These are phyloP conservation scores for Tribolium madens DNA, from an alignment of 1,140 invertebrate species.

Conservation along the genomic window DNA sequence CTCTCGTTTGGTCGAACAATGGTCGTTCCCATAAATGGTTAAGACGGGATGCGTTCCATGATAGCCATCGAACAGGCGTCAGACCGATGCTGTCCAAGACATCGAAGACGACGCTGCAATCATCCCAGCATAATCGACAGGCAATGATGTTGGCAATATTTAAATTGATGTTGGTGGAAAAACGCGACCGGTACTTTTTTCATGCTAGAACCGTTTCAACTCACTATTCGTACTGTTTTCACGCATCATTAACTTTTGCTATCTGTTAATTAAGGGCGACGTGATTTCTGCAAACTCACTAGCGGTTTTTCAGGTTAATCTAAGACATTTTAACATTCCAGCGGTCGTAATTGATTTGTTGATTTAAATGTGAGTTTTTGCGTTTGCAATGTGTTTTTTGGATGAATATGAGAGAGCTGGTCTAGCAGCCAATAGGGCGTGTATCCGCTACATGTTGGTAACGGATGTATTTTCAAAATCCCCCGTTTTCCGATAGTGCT, in stretches of 20 bases:
- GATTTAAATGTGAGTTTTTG: background rate
- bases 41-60: slow-evolving; percentile 28
- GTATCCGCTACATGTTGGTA: slow-evolving; percentile 36
- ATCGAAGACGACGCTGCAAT: slow-evolving; percentile 34
- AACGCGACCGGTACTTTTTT: slow-evolving; percentile 25
- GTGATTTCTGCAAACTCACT: slow-evolving; percentile 13
- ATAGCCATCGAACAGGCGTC: slow-evolving; percentile 34
- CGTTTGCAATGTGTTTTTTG: background rate
- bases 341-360: background rate
- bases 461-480: slow-evolving; percentile 45
- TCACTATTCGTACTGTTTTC: slow-evolving; percentile 22
- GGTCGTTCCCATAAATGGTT: slow-evolving; percentile 31
- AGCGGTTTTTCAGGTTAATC: background rate
- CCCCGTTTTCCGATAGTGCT: slow-evolving; percentile 45
- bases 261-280: slow-evolving; percentile 34
- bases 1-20: slow-evolving; percentile 31
- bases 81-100: slow-evolving; percentile 21
- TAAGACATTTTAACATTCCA: background rate
- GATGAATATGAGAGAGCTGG: background rate
- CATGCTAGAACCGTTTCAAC: background rate
- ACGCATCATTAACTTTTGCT: slow-evolving; percentile 7
- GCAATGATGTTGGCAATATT: slow-evolving; percentile 37
- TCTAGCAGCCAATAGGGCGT: slow-evolving; percentile 35
- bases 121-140: slow-evolving; percentile 20
- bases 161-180: slow-evolving; percentile 39